Conservation (phyloP, 30 jellyfish, hydroid and myxozoan genomes). For the Aurelia sp. region DNA sequence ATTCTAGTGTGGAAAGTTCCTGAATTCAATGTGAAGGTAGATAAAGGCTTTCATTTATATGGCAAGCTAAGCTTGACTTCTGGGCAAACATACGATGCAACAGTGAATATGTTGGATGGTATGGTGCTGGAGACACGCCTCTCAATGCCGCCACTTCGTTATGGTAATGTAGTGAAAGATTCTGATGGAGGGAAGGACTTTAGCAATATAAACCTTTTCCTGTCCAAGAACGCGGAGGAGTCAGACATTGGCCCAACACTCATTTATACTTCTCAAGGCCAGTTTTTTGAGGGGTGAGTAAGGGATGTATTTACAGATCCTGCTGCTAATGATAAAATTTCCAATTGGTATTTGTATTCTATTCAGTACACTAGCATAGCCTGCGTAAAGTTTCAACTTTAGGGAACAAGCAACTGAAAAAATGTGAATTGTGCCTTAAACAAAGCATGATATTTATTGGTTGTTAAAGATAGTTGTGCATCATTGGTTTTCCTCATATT, state of each 20-base stretch:
- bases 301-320: background rate
- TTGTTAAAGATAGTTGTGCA: too few species aligned
- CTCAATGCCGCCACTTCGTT: slow-evolving; percentile 9
- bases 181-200: slow-evolving; percentile 20
- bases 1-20: slow-evolving; percentile 42
- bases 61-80: slow-evolving; percentile 33
- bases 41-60: slow-evolving; percentile 40
- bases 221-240: slow-evolving; percentile 17
- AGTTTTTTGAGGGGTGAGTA: slow-evolving; percentile 16
- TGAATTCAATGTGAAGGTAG: slow-evolving; percentile 24
- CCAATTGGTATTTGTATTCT: background rate
- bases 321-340: background rate
- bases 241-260: slow-evolving; percentile 49
- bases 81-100: slow-evolving; percentile 27
- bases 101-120: slow-evolving; percentile 7
- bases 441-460: too few species aligned
- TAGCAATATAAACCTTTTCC: slow-evolving; percentile 30
- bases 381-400: too few species aligned
- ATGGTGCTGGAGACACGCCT: slow-evolving; percentile 20
- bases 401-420: too few species aligned
- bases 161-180: slow-evolving; percentile 19
- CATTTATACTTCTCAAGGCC: background rate
- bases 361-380: background rate
- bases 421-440: too few species aligned
- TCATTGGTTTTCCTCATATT: too few species aligned